Percentiles rank a stretch among this genome's conserved stretches.
These are phyloP conservation scores for Apogon hyalosoma DNA, from an alignment of 2,797 vertebrate genomes.

Conservation along the genomic window DNA sequence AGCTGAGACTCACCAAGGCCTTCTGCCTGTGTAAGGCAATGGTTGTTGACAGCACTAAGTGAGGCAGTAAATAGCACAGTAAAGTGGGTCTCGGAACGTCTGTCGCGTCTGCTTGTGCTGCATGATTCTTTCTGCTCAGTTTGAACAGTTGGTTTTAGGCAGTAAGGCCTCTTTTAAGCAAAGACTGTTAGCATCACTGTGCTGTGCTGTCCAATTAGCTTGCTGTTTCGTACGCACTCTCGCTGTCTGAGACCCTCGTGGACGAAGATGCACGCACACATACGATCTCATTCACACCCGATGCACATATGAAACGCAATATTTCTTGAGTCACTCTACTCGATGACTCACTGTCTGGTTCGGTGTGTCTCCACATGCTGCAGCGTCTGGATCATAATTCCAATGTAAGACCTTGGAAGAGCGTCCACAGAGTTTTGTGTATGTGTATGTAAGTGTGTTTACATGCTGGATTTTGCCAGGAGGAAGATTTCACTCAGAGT, in stretches of 20 bases:
- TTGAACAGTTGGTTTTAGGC: slow-evolving; percentile 34
- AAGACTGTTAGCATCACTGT: slow-evolving; percentile 17
- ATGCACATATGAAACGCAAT: slow-evolving; percentile 15
- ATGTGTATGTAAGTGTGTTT: neutral
- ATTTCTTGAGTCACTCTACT: slow-evolving; percentile 36
- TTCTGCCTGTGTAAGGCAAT: slow-evolving; percentile 6
- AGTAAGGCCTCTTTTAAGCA: slow-evolving; percentile 11
- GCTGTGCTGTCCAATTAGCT: slow-evolving; percentile 12
- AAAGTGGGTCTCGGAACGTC: slow-evolving; percentile 39
- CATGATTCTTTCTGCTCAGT: slow-evolving; percentile 14
- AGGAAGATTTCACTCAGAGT: slow-evolving; percentile 10
- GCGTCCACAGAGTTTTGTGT: slow-evolving; percentile 1
- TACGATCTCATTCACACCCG: neutral
- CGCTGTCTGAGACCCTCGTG: neutral
- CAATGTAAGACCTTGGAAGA: slow-evolving; percentile 28
- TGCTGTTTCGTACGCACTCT: slow-evolving; percentile 7
- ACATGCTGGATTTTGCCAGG: neutral
- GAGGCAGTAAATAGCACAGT: slow-evolving; percentile 45
- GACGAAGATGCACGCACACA: too few species aligned
- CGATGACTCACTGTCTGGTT: slow-evolving; percentile 61
- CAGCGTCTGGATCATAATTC: slow-evolving; percentile 48
- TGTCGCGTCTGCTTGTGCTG: slow-evolving; percentile 34
- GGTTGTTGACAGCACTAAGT: slow-evolving; percentile 46
- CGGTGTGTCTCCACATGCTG: slow-evolving; percentile 44
- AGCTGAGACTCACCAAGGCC: slow-evolving; percentile 15